Conservation (phyloP, 2,888 invertebrate species). For the Agapostemon virescens region DNA sequence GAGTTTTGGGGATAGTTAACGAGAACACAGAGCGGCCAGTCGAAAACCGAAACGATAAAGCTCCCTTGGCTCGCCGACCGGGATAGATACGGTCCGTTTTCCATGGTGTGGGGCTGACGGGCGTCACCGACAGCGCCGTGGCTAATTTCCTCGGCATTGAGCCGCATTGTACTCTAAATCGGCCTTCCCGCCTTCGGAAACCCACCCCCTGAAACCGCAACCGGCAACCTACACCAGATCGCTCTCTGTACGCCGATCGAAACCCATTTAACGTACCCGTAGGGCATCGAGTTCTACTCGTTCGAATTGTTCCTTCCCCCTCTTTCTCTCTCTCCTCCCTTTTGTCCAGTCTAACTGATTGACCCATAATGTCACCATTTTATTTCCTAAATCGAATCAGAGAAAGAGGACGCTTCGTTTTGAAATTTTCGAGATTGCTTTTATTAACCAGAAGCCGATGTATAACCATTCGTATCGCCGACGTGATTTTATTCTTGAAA, state of each 20-base stretch:
- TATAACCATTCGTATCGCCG: not conserved
- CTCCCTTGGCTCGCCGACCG: conserved; percentile 29
- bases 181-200: conserved; percentile 68
- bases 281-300: conserved; percentile 19
- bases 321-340: not conserved
- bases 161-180: conserved; percentile 78
- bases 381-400: not conserved
- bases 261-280: conserved; percentile 39
- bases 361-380: not conserved
- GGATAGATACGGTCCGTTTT: conserved; percentile 54
- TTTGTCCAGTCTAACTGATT: not conserved
- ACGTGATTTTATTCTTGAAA: not conserved
- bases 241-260: conserved; percentile 34
- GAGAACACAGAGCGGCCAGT: not conserved
- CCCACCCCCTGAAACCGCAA: conserved; percentile 45
- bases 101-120: conserved; percentile 72
- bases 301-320: not conserved
- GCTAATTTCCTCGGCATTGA: conserved; percentile 79
- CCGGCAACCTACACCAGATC: conserved; percentile 40
- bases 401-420: not conserved
- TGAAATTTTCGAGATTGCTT: not conserved
- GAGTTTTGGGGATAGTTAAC: not conserved
- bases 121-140: conserved; percentile 78
- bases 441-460: not conserved
- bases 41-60: conserved; percentile 21